Evolutionary conservation across 2,888 invertebrate genomes (phyloP).

Genomic region (Folsomia candida): DNA sequence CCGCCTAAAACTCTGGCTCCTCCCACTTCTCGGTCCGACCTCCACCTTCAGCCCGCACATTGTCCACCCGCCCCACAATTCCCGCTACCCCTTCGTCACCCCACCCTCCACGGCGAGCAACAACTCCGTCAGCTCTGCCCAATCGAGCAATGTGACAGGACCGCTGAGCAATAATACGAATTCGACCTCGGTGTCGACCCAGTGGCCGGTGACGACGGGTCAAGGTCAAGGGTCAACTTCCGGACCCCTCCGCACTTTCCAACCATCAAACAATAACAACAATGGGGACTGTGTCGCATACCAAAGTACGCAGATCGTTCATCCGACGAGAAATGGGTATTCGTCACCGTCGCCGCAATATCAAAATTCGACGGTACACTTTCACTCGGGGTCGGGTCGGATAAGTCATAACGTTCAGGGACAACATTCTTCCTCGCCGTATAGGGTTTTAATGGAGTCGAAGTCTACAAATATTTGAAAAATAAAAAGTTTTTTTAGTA

Average conservation of each 20-base stretch:
- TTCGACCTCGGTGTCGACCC: constrained; percentile 55
- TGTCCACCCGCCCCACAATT: neutral
- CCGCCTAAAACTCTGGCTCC: constrained; percentile 69
- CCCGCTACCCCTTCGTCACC: constrained; percentile 21
- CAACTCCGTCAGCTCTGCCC: constrained; percentile 49
- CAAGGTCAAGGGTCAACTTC: too few relatives aligned
- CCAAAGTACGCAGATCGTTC: neutral
- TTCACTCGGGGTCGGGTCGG: constrained; percentile 28
- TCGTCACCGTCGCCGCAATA: neutral
- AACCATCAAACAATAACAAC: constrained; percentile 17
- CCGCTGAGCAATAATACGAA: constrained; percentile 58
- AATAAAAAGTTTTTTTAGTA: too few relatives aligned
- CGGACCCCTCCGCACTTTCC: neutral
- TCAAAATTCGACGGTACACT: constrained; percentile 21
- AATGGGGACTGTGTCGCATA: neutral
- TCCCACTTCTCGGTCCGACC: constrained; percentile 4
- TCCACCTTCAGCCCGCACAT: neutral
- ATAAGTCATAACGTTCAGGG: constrained; percentile 23
- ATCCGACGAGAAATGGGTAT: neutral
- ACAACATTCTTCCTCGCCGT: constrained; percentile 45
- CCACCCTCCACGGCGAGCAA: constrained; percentile 50
- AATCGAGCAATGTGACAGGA: constrained; percentile 56
- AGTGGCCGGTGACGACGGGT: constrained; percentile 14
- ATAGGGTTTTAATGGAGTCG: constrained; percentile 48
- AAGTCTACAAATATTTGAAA: constrained; percentile 49